Base-by-base conservation (phyloP, 1,140 invertebrate genomes). In the Calliphora vicina region DNA sequence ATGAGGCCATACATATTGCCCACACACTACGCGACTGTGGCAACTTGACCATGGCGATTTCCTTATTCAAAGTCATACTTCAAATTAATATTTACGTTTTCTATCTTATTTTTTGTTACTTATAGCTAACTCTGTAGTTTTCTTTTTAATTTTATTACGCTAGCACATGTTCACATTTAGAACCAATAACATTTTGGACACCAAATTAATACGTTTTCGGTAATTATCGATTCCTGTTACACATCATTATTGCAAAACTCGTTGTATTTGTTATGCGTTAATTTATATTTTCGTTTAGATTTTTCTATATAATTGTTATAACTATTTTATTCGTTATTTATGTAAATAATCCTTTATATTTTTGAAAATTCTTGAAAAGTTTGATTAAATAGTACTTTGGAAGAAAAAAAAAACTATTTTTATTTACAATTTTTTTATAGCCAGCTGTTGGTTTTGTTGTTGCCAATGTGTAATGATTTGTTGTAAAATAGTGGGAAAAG, bases 1-100 rank as follows among this genome's bases (percentile, higher is more conserved):
- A 83, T 81, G 85, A 84, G 13, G 85, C 87, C 25, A 87, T 73
- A 50, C 85, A 85, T 57, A 86, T 86, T 6, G 87, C 88, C 71
- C 86, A 88, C 4, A 89, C 84, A 76, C 87, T 86, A 12, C 88
- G 86, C 29, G 87, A 89, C 61, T 86, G 86, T 84, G 88, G 88
- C 85, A 89, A 76, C 50, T 81, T 81, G 17, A 81, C 80, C 80
- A 81, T 57, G 50, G 45, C 61, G 1, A 81, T 81, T 67, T 81
- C 80, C 50, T 81, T 71, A 25, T 29, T 81, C 17, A 78, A 12
- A 23, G 74, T 12, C 74, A 43, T 43, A 13, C 12, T 78, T 43
- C 23, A 23, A 23, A 6, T 8, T 23, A 23, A 10, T 23, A 23
- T 23, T 35, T 67, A 67, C 61, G 20, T 12, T 23, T 23, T 23